phyloP scores from a whole-genome alignment of 2,797 vertebrate genomes.

The Paramormyrops hopkinsi region DNA sequence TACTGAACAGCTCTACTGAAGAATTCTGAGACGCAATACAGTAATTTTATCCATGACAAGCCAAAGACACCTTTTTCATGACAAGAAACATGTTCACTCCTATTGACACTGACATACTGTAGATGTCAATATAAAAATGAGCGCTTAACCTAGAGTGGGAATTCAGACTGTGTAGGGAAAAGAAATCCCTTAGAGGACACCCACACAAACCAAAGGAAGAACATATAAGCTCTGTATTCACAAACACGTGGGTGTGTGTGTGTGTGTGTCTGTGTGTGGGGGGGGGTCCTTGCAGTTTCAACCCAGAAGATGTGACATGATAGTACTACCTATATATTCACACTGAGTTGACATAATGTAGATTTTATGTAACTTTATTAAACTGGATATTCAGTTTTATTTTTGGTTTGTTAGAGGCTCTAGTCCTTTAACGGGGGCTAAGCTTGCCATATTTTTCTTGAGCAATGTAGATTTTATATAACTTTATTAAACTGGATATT shows the following conservation, averaged over 20 bases:
- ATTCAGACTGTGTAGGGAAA: not conserved
- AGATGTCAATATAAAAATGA: not conserved
- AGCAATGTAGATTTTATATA: not conserved
- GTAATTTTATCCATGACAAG: not conserved
- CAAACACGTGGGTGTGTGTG: not conserved
- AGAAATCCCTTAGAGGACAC: not conserved
- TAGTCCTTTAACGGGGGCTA: too few species aligned
- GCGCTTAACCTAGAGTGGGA: not conserved
- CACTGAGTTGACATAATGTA: not conserved
- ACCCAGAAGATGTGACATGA: not conserved
- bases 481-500: not conserved
- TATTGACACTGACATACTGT: not conserved
- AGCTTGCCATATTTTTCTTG: too few species aligned
- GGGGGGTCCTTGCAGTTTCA: not conserved
- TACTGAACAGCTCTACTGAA: not conserved
- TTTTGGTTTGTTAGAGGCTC: not conserved
- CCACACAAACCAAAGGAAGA: not conserved
- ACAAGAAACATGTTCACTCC: not conserved
- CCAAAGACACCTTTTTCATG: not conserved
- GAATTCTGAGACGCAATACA: not conserved
- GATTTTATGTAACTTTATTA: not conserved
- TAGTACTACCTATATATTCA: not conserved
- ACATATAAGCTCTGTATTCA: not conserved
- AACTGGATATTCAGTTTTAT: not conserved
- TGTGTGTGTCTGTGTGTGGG: too few species aligned